Evolutionary conservation across 2,888 invertebrate species (phyloP), one percentile per base, ranked within the genome.

Genomic region (Synanthedon myopaeformis): DNA sequence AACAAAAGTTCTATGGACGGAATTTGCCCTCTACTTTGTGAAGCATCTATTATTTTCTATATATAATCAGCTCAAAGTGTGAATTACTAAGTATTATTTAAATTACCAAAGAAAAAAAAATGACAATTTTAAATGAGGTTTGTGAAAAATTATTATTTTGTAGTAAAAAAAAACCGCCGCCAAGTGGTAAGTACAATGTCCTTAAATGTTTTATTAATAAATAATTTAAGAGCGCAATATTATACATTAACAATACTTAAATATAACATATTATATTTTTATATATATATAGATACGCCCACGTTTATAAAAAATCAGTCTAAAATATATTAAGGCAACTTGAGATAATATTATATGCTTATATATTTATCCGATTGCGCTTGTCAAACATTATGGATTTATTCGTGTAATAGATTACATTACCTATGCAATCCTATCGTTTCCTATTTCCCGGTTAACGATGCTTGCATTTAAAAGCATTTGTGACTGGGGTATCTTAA

Each of bases 271-370:
- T 23, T 5, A 23, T 23, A 23, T 5, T 23, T 23, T 5, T 45
- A 13, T 45, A 6, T 13, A 13, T 6, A 49, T 49, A 49, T 72
- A 72, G 67, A 72, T 69, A 73, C 72, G 70, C 72, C 72, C 79
- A 74, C 72, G 71, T 72, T 79, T 78, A 78, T 82, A 89, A 83
- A 89, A 89, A 90, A 90, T 90, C 90, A 90, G 90, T 90, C 90
- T 90, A 90, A 90, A 89, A 77, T 87, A 87, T 89, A 82, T 89
- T 90, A 90, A 90, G 90, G 90, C 90, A 89, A 89, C 89, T 86
- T 84, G 89, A 89, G 89, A 89, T 88, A 88, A 82, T 70, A 82
- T 23, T 23, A 23, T 76, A 76, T 19, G 17, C 63, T 67, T 65
- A 64, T 67, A 68, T 64, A 61, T 61, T 56, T 53, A 62, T 61